Evolutionary conservation across 2,797 vertebrate genomes (phyloP).

Genomic region (Fistularia commersonii): DNA sequence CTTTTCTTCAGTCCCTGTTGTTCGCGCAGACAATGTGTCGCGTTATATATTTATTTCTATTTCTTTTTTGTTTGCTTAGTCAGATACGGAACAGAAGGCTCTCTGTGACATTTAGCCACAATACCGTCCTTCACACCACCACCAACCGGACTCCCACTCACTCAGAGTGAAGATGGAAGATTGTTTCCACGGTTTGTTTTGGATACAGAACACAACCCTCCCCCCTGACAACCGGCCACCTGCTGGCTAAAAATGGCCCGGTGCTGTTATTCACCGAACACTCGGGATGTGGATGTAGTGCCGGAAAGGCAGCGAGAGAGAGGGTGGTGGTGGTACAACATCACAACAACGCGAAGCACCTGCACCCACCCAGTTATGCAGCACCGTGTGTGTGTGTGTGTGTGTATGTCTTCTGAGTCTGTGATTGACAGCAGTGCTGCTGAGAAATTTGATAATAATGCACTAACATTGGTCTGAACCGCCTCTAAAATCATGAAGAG

Average conservation of each 20-base stretch:
- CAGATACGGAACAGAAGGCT: conserved; percentile 74
- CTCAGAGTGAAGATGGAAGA: conserved; percentile 50
- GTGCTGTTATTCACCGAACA: conserved; percentile 26
- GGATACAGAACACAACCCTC: conserved; percentile 27
- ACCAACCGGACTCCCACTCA: conserved; percentile 76
- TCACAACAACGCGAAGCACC: conserved; percentile 35
- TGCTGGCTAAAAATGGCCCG: conserved; percentile 46
- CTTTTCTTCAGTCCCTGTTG: conserved; percentile 4
- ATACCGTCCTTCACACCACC: conserved; percentile 76
- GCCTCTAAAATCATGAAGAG: no score
- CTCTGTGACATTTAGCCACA: conserved; percentile 78
- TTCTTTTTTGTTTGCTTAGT: conserved; percentile 52
- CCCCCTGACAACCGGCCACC: conserved; percentile 47
- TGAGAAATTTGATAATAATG: no score
- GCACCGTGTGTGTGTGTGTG: neutral
- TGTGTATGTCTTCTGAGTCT: neutral
- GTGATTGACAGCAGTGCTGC: no score
- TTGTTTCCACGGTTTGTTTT: conserved; percentile 55
- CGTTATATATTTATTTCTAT: conserved; percentile 5
- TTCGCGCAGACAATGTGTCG: conserved; percentile 17
- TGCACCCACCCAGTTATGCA: conserved; percentile 19
- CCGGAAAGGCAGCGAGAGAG: conserved; percentile 20
- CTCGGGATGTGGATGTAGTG: conserved; percentile 31
- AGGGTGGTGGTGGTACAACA: conserved; percentile 18
- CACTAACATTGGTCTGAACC: no score